Base-by-base conservation (phyloP, 92 coral and sea anemone genomes). In the Virgularia gustaviana region DNA sequence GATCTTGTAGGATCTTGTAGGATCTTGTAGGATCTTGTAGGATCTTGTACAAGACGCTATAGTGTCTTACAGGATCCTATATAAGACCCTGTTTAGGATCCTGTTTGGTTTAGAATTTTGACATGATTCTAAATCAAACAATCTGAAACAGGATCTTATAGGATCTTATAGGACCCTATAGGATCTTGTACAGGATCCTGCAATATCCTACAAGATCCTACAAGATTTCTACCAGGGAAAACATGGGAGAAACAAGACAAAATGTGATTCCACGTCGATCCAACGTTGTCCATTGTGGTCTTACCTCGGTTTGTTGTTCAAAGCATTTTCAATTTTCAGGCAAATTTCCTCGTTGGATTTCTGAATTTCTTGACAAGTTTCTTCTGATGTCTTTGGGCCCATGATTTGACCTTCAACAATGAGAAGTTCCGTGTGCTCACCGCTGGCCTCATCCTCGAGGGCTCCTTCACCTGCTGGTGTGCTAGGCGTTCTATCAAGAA, bases 321-420 rank as follows among this genome's bases (percentile, higher is more conserved):
- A 66, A 22, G 99, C 86, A 15, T 89, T 88, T 65, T 94, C 99
- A 54, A 89, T 84, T 65, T 75, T 86, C 32, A 86, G 45, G 72
- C 95, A 87, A 55, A 94, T 94, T 63, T 81, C 80, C 63, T 89
- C 99, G 37, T 94, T 94, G 24, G 99, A 87, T 44, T 71, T 85
- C 63, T 87, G 83, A 83, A 94, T 94, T 49, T 89, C 95, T 23
- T 81, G 79, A 37, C 83, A 86, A 47, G 85, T 66, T 33, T 79
- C 86, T 29, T 70, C 88, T 42, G 74, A 30, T 52, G 78, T 80
- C 25, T 55, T 70, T 7, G 83, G 75, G 36, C 51, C 44, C 31
- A 6, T 66, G 2, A 68, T 15, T 71, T 82, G 36, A 79, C 86
- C 79, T 76, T 75, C 49, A 68, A 79, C 72, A 80, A 49, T 29